phyloP scores from a whole-genome alignment of 2,113 vertebrate species.

The Albula goreensis region DNA sequence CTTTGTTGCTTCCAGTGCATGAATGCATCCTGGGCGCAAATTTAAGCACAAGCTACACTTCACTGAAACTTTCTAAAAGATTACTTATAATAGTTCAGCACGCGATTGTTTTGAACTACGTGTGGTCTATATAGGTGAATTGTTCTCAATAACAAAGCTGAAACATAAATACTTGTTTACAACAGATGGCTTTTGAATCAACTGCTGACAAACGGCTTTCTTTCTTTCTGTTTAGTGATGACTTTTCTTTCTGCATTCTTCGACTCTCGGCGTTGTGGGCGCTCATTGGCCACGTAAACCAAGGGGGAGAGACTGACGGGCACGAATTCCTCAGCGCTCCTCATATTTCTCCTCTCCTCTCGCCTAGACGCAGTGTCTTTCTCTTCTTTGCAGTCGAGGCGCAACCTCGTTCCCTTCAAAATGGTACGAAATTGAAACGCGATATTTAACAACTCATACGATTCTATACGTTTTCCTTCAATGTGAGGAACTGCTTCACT shows the following conservation, averaged over 20 bases:
- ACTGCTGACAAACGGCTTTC: not conserved
- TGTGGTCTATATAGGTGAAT: not conserved
- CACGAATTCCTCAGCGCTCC: slow-evolving; percentile 14
- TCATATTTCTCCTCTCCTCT: slow-evolving; percentile 1
- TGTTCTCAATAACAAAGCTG: not conserved
- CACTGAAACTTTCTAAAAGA: not conserved
- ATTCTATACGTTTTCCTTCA: too few species aligned
- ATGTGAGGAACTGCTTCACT: not conserved
- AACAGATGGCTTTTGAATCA: not conserved
- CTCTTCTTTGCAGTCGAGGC: not conserved
- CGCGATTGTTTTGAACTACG: not conserved
- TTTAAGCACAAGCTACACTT: not conserved
- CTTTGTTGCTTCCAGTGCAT: not conserved
- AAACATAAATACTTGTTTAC: not conserved
- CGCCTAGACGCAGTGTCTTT: not conserved
- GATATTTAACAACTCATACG: not conserved
- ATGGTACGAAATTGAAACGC: not conserved
- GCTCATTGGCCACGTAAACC: slow-evolving; percentile 5
- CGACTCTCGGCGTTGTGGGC: not conserved
- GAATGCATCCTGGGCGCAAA: not conserved
- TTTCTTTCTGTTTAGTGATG: not conserved
- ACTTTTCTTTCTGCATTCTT: not conserved
- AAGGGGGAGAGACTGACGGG: not conserved
- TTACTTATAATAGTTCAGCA: not conserved
- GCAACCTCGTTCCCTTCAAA: not conserved